phyloP scores from a whole-genome alignment of 2,797 vertebrate genomes.

The Thripadectes ignobilis region DNA sequence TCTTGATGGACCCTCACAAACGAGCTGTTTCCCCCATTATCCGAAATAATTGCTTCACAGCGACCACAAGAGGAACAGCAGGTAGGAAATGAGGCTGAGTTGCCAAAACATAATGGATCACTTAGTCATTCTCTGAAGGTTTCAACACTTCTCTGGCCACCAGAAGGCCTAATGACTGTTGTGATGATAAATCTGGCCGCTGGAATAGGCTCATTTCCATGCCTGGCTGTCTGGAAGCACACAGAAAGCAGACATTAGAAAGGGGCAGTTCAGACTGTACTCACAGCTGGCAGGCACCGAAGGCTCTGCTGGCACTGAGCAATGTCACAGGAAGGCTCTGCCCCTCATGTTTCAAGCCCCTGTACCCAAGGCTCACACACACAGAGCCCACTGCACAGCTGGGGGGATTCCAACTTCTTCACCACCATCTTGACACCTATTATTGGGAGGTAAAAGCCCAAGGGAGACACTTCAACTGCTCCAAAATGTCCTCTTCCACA shows the following conservation, averaged over 20 bases:
- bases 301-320: not conserved
- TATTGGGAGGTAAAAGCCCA: not conserved
- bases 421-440: not conserved
- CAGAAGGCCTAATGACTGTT: not conserved
- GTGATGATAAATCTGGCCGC: not conserved
- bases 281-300: not conserved
- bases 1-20: slow-evolving; percentile 43
- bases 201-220: not conserved
- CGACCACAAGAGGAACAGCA: slow-evolving; percentile 34
- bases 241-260: not conserved
- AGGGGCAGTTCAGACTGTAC: not conserved
- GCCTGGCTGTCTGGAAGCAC: not conserved
- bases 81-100: slow-evolving; percentile 48
- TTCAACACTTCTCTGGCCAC: not conserved
- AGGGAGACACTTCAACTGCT: not conserved
- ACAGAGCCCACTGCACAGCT: not conserved
- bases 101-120: slow-evolving; percentile 50
- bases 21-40: slow-evolving; percentile 16
- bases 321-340: not conserved
- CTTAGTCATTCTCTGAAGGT: slow-evolving; percentile 29
- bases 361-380: not conserved
- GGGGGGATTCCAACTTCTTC: not conserved
- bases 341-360: not conserved
- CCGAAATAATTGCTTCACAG: slow-evolving; percentile 54
- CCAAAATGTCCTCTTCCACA: not conserved